phyloP scores from a whole-genome alignment of 1,140 invertebrate genomes.

The Galendromus occidentalis region DNA sequence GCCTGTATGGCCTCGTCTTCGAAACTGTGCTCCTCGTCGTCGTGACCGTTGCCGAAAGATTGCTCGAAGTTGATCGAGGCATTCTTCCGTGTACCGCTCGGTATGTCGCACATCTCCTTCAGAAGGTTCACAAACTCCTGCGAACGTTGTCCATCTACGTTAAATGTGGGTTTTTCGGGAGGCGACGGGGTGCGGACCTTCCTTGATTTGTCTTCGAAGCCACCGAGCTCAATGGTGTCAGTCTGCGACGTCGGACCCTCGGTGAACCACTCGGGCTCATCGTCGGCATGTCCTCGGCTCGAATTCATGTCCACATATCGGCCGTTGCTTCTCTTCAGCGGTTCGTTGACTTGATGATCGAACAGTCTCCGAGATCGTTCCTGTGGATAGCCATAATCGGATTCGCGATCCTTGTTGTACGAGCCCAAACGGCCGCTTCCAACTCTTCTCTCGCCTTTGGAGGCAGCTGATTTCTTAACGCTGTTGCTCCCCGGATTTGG shows the following conservation, averaged over 20 bases:
- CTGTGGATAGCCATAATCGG: too few relatives aligned
- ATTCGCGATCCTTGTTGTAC: too few relatives aligned
- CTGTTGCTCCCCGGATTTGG: too few relatives aligned
- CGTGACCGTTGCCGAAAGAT: neutral
- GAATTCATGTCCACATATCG: too few relatives aligned
- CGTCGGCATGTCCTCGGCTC: slow-evolving; percentile 23
- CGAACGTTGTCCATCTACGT: neutral
- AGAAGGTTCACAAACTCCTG: neutral
- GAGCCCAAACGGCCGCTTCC: too few relatives aligned
- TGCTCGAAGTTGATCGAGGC: neutral
- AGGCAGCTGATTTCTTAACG: too few relatives aligned
- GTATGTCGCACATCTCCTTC: neutral
- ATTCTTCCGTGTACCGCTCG: neutral
- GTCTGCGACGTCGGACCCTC: slow-evolving; percentile 66
- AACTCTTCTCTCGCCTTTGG: too few relatives aligned
- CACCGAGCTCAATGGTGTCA: slow-evolving; percentile 76
- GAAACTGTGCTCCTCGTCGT: neutral
- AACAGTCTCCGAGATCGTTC: too few relatives aligned
- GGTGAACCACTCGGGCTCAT: slow-evolving; percentile 44
- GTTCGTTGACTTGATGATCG: too few relatives aligned
- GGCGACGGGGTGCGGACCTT: neutral
- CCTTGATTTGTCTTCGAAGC: slow-evolving; percentile 48
- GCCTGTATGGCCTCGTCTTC: neutral
- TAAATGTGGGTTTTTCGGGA: neutral
- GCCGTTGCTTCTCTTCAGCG: too few relatives aligned